Percentiles rank a stretch among this genome's conserved stretches.
Conservation (phyloP, 2,113 vertebrate genomes). For the Fregetta grallaria region DNA sequence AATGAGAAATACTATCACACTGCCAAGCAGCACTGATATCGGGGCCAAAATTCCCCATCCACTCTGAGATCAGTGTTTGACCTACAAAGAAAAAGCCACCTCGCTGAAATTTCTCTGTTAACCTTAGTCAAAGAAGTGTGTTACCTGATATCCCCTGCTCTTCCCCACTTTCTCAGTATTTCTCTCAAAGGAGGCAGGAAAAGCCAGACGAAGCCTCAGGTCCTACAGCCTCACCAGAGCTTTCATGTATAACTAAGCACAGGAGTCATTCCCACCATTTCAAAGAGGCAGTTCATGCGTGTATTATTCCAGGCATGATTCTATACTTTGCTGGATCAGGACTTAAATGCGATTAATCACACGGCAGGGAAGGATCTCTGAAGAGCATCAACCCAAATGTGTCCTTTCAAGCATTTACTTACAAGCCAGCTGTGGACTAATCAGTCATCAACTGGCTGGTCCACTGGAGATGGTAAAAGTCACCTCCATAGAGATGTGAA, state of each 20-base stretch:
- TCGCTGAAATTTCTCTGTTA: background rate
- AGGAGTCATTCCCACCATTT: background rate
- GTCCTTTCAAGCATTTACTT: slow-evolving; percentile 64
- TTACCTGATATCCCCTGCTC: background rate
- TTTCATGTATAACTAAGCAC: background rate
- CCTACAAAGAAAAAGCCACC: background rate
- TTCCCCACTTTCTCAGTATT: background rate
- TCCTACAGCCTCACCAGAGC: background rate
- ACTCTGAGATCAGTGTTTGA: background rate
- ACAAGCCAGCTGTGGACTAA: slow-evolving; percentile 65
- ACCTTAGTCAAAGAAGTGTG: background rate
- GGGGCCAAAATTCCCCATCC: background rate
- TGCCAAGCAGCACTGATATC: accelerated
- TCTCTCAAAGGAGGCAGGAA: background rate
- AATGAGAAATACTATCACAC: background rate
- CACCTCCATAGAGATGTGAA: slow-evolving; percentile 28
- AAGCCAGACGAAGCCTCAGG: background rate
- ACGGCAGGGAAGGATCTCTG: slow-evolving; percentile 57
- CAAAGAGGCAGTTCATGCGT: background rate
- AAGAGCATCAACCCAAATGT: slow-evolving; percentile 64
- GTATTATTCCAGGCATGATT: background rate
- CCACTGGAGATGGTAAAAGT: slow-evolving; percentile 61
- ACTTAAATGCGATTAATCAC: slow-evolving; percentile 62
- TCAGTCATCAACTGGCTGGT: slow-evolving; percentile 64
- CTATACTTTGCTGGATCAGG: slow-evolving; percentile 61